Evolutionary conservation across 2,888 invertebrate species (phyloP).

Genomic region (Allygus modestus): DNA sequence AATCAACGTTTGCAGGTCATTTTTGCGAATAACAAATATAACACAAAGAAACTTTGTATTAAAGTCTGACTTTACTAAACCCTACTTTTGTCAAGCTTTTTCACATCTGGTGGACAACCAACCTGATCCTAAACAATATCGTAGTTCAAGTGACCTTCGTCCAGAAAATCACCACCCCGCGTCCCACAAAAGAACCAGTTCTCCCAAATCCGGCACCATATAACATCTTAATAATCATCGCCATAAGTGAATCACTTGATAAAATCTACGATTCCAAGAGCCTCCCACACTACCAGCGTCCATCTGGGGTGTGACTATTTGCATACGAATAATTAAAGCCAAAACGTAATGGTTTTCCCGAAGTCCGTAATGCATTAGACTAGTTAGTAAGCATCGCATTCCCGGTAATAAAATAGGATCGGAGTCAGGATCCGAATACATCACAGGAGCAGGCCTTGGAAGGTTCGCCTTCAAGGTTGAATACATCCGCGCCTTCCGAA

Average conservation of each 20-base stretch:
- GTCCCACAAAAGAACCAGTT: background rate
- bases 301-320: background rate
- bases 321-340: slow-evolving; percentile 21
- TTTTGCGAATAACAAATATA: too few relatives aligned
- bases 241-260: slow-evolving; percentile 6
- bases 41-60: too few relatives aligned
- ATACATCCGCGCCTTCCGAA: background rate
- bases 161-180: background rate
- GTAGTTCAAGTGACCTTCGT: background rate
- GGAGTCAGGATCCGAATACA: slow-evolving; percentile 4
- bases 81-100: too few relatives aligned
- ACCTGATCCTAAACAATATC: background rate
- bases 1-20: too few relatives aligned
- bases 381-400: slow-evolving; percentile 14
- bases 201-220: slow-evolving; percentile 6
- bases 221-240: background rate
- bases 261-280: background rate
- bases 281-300: too few relatives aligned
- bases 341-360: slow-evolving; percentile 39
- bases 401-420: slow-evolving; percentile 26
- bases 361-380: slow-evolving; percentile 4
- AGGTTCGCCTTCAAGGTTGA: background rate
- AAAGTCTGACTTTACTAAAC: too few relatives aligned
- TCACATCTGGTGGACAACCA: background rate
- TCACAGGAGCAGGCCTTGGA: slow-evolving; percentile 20